Percentiles rank a stretch among this genome's conserved stretches.
Evolutionary conservation across 2,797 vertebrate species (phyloP).

Genomic region (Characodon lateralis): DNA sequence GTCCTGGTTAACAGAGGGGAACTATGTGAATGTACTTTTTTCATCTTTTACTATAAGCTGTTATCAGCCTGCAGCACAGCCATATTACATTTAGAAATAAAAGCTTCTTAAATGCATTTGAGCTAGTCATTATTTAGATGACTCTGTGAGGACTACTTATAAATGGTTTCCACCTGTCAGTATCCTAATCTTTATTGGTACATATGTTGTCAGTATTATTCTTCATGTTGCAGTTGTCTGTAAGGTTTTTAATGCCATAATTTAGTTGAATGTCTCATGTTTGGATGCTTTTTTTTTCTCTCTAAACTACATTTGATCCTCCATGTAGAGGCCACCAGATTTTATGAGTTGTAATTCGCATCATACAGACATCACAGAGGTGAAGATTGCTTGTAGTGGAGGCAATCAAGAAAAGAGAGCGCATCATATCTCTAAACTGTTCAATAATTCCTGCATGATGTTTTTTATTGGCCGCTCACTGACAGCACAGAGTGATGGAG

Average conservation of each 20-base stretch:
- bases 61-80: not conserved
- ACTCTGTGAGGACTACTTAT: too few relatives aligned
- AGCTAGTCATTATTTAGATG: slow-evolving; percentile 12
- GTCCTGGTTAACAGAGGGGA: slow-evolving; percentile 37
- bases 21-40: slow-evolving; percentile 13
- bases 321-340: not conserved
- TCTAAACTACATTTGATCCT: not conserved
- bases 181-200: not conserved
- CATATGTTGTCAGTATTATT: not conserved
- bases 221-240: not conserved
- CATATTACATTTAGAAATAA: slow-evolving; percentile 23
- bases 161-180: slow-evolving; percentile 6
- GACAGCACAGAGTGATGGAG: slow-evolving; percentile 17
- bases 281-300: not conserved
- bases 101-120: slow-evolving; percentile 31
- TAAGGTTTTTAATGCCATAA: not conserved
- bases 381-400: not conserved
- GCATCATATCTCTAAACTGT: slow-evolving; percentile 18
- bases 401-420: not conserved
- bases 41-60: not conserved
- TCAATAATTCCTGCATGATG: slow-evolving; percentile 30
- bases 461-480: slow-evolving; percentile 29
- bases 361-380: not conserved
- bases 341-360: slow-evolving; percentile 1
- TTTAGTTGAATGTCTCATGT: not conserved